Conservation (phyloP, 2,888 invertebrate species). For the Coleophora flavipennella region DNA sequence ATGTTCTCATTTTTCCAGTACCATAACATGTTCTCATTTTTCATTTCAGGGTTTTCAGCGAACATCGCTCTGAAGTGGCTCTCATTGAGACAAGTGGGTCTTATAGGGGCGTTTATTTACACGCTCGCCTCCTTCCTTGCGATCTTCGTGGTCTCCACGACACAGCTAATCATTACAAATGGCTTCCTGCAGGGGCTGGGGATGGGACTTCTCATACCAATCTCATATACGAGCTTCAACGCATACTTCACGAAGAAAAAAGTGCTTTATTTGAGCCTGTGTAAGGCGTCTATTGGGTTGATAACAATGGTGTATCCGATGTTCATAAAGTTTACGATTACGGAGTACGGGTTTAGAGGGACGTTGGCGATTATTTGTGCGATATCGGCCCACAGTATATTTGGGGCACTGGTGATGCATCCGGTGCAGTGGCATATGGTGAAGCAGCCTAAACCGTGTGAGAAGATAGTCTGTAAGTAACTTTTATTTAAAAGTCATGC, state of each 20-base stretch:
- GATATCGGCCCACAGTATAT: conserved; percentile 76
- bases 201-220: conserved; percentile 81
- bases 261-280: conserved; percentile 78
- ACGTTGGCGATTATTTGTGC: conserved; percentile 79
- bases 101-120: conserved; percentile 76
- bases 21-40: too few relatives aligned
- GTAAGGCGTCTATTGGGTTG: conserved; percentile 79
- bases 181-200: conserved; percentile 77
- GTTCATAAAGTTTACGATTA: conserved; percentile 75
- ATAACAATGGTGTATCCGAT: conserved; percentile 79
- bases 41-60: conserved; percentile 76
- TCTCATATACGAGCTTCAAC: conserved; percentile 81
- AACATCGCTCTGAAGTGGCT: conserved; percentile 77
- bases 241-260: conserved; percentile 81
- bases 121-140: conserved; percentile 75
- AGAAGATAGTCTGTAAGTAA: conserved; percentile 59
- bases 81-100: conserved; percentile 76
- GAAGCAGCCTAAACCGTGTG: conserved; percentile 47
- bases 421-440: conserved; percentile 82
- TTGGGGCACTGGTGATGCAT: conserved; percentile 79
- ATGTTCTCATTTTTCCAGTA: too few relatives aligned
- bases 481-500: too few relatives aligned
- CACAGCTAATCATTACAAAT: conserved; percentile 76
- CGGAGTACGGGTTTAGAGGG: conserved; percentile 79
- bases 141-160: conserved; percentile 75